phyloP scores from a whole-genome alignment of 2,113 vertebrate genomes.

The Probosciger aterrimus region DNA sequence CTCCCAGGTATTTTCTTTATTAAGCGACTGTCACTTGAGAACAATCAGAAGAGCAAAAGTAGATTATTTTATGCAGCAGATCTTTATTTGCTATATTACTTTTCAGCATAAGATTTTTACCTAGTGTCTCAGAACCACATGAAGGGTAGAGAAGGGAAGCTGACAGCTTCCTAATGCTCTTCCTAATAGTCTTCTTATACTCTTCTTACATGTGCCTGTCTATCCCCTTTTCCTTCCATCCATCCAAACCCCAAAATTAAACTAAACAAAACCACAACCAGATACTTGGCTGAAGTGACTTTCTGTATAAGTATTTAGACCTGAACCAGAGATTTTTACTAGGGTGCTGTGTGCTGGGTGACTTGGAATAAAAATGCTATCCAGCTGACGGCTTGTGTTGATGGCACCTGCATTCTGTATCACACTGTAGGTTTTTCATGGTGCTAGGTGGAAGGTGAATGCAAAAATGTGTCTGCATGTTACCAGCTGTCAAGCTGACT shows the following conservation, averaged over 20 bases:
- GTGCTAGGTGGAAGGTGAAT: background rate
- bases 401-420: background rate
- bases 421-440: background rate
- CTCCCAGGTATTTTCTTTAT: conserved; percentile 10
- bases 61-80: conserved; percentile 30
- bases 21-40: conserved; percentile 32
- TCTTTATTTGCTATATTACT: conserved; percentile 25
- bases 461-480: background rate
- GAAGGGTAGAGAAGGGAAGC: conserved; percentile 2
- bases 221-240: background rate
- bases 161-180: background rate
- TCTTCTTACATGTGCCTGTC: background rate
- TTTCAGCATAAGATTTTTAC: background rate
- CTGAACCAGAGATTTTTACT: background rate
- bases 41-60: conserved; percentile 3
- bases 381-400: background rate
- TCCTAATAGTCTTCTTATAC: background rate
- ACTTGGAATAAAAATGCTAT: background rate
- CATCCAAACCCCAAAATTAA: background rate
- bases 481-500: background rate
- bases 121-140: background rate
- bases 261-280: background rate
- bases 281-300: background rate
- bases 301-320: background rate
- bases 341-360: background rate